Evolutionary conservation across 2,888 invertebrate genomes (phyloP), one percentile per base, ranked within the genome.

Genomic region (Dione juno): DNA sequence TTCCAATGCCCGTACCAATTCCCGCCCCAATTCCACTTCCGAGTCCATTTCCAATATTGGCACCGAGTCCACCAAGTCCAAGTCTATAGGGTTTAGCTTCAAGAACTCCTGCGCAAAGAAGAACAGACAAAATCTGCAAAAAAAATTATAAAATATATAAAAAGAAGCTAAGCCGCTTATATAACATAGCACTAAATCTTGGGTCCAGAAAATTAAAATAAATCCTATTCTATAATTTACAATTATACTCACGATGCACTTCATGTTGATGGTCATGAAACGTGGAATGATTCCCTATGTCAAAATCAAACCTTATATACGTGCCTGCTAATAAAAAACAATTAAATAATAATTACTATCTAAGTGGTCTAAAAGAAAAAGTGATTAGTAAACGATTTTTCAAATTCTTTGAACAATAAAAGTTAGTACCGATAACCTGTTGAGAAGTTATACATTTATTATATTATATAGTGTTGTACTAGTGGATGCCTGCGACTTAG

Each of bases 311-410:
- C 13, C n/a, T 70, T 70, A 66, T 70, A 70, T 70, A 70, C 21
- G 41, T 13, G 35, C 5, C 19, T 59, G 59, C 43, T 37, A 41
- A 21, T n/a, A 19, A n/a, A 45, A n/a, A 66, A 10, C 16, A n/a
- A 66, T 70, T 66, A 66, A 66, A 70, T 53, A 37, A 11, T 54
- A 37, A 69, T 69, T 64, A 64, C n/a, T 58, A 10, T 61, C 61
- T 53, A 43, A 67, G 48, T 61, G 61, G 61, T 53, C 61, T n/a
- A 10, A 14, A 14, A 57, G 37, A 61, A 35, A 53, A 53, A 14
- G 48, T 40, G 21, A 67, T 67, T 53, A 67, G 13, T 61, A 14
- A 67, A 67, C 41, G 41, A 41, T 61, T 61, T 16, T 59, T 50
- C 0, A 7, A 14, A 16, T 16, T 59, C 41, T 16, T 28, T 35